phyloP scores from a whole-genome alignment of 2,113 vertebrate genomes.

The Chamaetylas fuelleborni region DNA sequence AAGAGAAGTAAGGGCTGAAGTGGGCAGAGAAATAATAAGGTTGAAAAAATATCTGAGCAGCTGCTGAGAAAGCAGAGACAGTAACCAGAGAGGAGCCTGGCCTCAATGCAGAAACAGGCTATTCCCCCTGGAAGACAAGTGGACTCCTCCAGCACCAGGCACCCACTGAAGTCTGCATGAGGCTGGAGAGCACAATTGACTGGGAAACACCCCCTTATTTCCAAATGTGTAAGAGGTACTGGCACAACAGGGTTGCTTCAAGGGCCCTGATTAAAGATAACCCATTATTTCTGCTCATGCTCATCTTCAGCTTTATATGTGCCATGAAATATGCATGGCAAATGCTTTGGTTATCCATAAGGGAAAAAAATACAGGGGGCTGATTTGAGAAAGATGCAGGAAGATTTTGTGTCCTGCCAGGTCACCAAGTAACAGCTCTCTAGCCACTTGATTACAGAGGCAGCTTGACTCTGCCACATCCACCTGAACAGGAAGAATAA shows the following conservation, averaged over 20 bases:
- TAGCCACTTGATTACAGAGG: not conserved
- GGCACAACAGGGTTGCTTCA: fast-evolving
- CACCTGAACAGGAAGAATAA: not conserved
- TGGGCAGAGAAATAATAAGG: fast-evolving
- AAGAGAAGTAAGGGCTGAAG: not conserved
- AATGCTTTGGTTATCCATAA: not conserved
- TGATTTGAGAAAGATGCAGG: not conserved
- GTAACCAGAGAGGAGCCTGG: not conserved
- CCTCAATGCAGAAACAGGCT: not conserved
- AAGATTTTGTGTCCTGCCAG: not conserved
- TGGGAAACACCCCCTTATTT: fast-evolving
- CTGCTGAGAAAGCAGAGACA: not conserved
- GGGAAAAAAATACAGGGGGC: not conserved
- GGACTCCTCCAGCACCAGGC: not conserved
- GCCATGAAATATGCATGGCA: not conserved
- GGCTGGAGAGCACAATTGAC: not conserved
- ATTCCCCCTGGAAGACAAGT: fast-evolving
- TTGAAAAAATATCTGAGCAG: not conserved
- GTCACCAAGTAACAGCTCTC: not conserved
- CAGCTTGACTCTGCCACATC: not conserved
- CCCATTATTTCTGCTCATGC: fast-evolving
- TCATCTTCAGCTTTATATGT: not conserved
- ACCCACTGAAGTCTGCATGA: fast-evolving
- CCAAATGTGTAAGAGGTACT: fast-evolving
- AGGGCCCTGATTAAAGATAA: not conserved